A percentile compares a stretch with the other conserved stretches of the same genome.
phyloP scores from a whole-genome alignment of 2,888 invertebrate genomes.

The Shargacucullia verbasci region DNA sequence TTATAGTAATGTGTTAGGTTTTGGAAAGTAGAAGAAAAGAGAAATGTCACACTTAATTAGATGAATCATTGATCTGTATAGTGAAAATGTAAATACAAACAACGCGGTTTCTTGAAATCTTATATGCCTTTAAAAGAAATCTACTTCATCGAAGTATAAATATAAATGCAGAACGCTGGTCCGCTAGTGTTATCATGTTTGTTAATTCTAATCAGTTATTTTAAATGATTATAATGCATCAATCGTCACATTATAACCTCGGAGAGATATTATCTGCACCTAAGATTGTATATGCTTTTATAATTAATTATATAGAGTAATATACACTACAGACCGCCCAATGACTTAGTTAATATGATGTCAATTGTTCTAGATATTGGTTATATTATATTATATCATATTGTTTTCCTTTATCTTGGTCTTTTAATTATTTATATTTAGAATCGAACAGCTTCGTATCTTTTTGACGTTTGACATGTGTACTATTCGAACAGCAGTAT shows the following conservation, averaged over 20 bases:
- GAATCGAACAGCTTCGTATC: too few relatives aligned
- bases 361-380: too few relatives aligned
- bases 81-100: conserved; percentile 38
- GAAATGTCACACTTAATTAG: conserved; percentile 41
- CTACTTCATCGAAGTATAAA: conserved; percentile 23
- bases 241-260: conserved; percentile 12
- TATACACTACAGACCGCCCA: too few relatives aligned
- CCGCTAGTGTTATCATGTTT: conserved; percentile 31
- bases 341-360: too few relatives aligned
- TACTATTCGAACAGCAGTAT: too few relatives aligned
- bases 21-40: conserved; percentile 45
- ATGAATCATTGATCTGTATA: conserved; percentile 43
- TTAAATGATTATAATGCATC: conserved; percentile 1
- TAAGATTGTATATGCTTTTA: not conserved
- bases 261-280: conserved; percentile 6
- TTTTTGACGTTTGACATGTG: too few relatives aligned
- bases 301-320: too few relatives aligned
- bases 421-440: too few relatives aligned
- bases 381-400: too few relatives aligned
- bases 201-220: conserved; percentile 23
- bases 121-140: conserved; percentile 47
- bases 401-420: too few relatives aligned
- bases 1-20: not conserved
- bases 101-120: conserved; percentile 49
- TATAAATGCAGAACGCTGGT: conserved; percentile 12